Base-by-base conservation (phyloP, 2,888 invertebrate species). In the Arrhopalites spinosus region DNA sequence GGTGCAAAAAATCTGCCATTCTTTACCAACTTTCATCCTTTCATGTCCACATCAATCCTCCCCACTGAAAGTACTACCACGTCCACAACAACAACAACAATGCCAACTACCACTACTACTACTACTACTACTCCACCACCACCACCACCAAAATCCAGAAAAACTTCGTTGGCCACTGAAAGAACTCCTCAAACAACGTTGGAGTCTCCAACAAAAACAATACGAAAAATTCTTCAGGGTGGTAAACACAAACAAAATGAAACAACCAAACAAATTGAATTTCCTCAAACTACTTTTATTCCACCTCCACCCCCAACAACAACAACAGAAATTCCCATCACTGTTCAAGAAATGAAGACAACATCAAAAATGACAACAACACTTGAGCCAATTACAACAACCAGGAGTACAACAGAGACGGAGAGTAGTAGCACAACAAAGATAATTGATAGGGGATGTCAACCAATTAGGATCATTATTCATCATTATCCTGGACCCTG, bases 401-500 rank as follows among this genome's bases (percentile, higher is more conserved):
- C 53, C 8, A 29, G 73, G 1, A 3, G 70, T 23, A 45, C 64
- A 8, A 73, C 67, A 20, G 30, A 74, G 56, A 43, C 61, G 50
- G 23, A n/a, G n/a, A n/a, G n/a, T n/a, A n/a, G n/a, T n/a, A n/a
- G n/a, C n/a, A n/a, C 64, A n/a, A 15, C 70, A 27, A 20, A 29
- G 25, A 27, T 68, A 45, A 13, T 67, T 8, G 47, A 50, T 20
- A 25, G 11, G 2, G 75, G 68, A 17, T 79, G 79, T 67, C 67
- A 73, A 36, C 59, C 77, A n/a, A 15, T 76, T 5, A 68, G 74
- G 63, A 64, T 79, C 0, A 43, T 71, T 15, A 56, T 79, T 0
- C 71, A 79, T 50, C 79, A 79, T 70, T 79, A 66, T 29, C 79
- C 79, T 2, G 79, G 77, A 7, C 79, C 79, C 0, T 79, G 79